These are phyloP conservation scores for Nomada lathburiana DNA, from an alignment of 2,888 invertebrate genomes.

Conservation along the genomic window DNA sequence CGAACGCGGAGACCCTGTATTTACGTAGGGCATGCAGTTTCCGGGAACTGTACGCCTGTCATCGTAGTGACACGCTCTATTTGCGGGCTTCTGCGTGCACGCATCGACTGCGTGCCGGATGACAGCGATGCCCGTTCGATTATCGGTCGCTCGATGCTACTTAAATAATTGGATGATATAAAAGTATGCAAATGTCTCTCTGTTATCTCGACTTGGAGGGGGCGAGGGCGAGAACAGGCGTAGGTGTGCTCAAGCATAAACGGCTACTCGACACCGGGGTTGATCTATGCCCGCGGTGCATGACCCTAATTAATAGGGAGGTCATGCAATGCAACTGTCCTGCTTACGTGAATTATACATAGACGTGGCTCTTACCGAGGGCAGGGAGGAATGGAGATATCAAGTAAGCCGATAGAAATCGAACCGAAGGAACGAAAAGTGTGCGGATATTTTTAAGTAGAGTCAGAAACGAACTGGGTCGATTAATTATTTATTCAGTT, in stretches of 20 bases:
- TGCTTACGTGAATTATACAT: conserved; percentile 79
- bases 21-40: conserved; percentile 65
- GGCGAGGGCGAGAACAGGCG: conserved; percentile 39
- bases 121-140: conserved; percentile 68
- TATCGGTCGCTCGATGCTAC: conserved; percentile 22
- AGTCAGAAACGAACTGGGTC: too few relatives aligned
- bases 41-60: conserved; percentile 47
- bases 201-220: conserved; percentile 21
- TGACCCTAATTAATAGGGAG: conserved; percentile 84
- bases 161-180: conserved; percentile 69
- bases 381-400: conserved; percentile 44
- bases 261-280: conserved; percentile 71
- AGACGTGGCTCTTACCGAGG: conserved; percentile 45
- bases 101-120: conserved; percentile 41
- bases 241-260: conserved; percentile 60
- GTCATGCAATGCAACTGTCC: conserved; percentile 83
- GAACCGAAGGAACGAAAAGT: conserved; percentile 40
- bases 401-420: conserved; percentile 52
- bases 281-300: conserved; percentile 83
- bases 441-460: background rate
- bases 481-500: too few relatives aligned
- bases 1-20: conserved; percentile 56
- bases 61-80: conserved; percentile 46
- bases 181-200: conserved; percentile 73
- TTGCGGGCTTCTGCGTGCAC: conserved; percentile 44